Evolutionary conservation across 2,797 vertebrate genomes (phyloP).

Genomic region (Chaetodon trifasciatus): DNA sequence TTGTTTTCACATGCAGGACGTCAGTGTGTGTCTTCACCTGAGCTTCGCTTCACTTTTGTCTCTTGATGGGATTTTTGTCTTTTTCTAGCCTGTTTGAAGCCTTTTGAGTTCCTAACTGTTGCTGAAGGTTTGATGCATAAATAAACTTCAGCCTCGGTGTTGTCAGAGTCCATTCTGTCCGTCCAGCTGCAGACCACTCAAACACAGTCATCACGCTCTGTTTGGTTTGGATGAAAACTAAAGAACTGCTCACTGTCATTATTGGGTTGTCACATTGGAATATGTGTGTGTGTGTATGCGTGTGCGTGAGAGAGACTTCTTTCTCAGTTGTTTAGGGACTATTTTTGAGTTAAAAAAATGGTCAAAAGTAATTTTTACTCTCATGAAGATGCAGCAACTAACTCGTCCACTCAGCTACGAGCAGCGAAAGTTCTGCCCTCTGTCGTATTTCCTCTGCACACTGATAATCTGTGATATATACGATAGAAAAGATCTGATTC

Average conservation of each 20-base stretch:
- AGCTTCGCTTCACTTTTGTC: background rate
- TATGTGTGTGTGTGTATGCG: background rate
- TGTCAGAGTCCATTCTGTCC: slow-evolving; percentile 6
- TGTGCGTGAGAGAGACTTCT: background rate
- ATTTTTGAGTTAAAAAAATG: background rate
- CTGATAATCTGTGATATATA: no score
- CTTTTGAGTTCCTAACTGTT: background rate
- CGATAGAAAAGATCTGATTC: no score
- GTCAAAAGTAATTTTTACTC: background rate
- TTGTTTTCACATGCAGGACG: slow-evolving; percentile 34
- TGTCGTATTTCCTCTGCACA: no score
- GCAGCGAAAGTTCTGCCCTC: no score
- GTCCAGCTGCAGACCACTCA: slow-evolving; percentile 35
- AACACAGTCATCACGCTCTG: slow-evolving; percentile 29
- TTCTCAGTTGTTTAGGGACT: no score
- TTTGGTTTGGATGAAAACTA: slow-evolving; percentile 37
- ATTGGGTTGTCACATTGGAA: slow-evolving; percentile 21
- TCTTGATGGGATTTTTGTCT: background rate
- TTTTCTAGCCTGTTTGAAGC: background rate
- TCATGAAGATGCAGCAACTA: background rate
- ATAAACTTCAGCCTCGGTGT: background rate
- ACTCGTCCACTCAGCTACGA: no score
- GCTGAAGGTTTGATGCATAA: background rate
- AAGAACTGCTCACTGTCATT: slow-evolving; percentile 29
- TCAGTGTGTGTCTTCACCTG: background rate